Base-by-base conservation (phyloP, 1,140 invertebrate species). In the Luehdorfia chinensis region DNA sequence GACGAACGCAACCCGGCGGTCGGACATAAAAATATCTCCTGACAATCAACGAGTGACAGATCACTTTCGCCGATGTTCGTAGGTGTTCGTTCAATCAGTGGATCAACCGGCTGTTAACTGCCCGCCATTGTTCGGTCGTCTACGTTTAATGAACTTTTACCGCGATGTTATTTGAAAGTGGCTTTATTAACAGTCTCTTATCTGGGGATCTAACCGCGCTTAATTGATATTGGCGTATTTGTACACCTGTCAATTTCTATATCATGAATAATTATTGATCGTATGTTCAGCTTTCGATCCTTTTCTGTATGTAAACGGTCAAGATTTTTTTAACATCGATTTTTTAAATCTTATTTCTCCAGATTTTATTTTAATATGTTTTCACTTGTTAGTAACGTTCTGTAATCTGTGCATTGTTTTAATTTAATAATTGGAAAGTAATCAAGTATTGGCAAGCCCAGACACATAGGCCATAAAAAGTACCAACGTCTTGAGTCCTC, bases 31-130 rank as follows among this genome's bases (percentile, higher is more conserved):
- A 68, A 66, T 65, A 63, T 61, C 55, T 56, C 55, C 41, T 27
- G 50, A 52, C 43, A 61, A 39, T 57, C 50, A 46, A 50, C 57
- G 39, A 19, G 43, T 55, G 50, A 63, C 50, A 47, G 50, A 61
- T 67, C 59, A 65, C 69, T 73, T 73, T 73, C 69, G 47, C 69
- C 44, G 44, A 43, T 48, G 33, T 27, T 31, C 33, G 59, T 64
- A 66, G 62, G 63, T 48, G 56, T 66, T 53, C 47, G 56, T 65
- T 56, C 58, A 63, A 71, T 71, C 62, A 63, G 37, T 41, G 32
- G 45, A 61, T 58, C 52, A 31, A 12, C 46, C 53, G 48, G 45
- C 43, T 64, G 59, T 58, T 63, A 49, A 62, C 51, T 53, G 55
- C 52, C 34, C 14, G 6, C 58, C 50, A 72, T 72, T 72, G 68